These are phyloP conservation scores for Eptatretus burgeri DNA, from an alignment of 2,113 vertebrate genomes.

Conservation along the genomic window DNA sequence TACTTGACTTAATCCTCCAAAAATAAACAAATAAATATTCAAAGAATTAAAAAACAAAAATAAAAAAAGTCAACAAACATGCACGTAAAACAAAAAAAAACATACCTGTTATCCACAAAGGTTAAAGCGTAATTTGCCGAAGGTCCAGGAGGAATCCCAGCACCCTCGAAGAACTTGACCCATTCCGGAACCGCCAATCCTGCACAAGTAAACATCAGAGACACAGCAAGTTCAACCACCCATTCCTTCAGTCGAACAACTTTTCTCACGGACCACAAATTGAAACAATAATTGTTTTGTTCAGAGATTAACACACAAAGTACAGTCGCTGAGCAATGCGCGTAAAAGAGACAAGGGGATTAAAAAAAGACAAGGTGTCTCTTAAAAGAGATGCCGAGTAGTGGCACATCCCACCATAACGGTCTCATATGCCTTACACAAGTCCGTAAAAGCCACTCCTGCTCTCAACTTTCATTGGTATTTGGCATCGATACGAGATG, in stretches of 20 bases:
- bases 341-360: too few relatives aligned
- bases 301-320: neutral
- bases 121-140: constrained; percentile 56
- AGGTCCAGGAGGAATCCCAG: constrained; percentile 54
- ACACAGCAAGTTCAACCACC: neutral
- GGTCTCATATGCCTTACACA: too few relatives aligned
- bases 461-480: too few relatives aligned
- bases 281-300: neutral
- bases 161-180: constrained; percentile 82
- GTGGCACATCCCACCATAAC: too few relatives aligned
- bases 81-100: too few relatives aligned
- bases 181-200: constrained; percentile 50
- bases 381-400: too few relatives aligned
- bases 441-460: too few relatives aligned
- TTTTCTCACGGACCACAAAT: neutral
- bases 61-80: too few relatives aligned
- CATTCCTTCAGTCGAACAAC: neutral
- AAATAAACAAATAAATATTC: too few relatives aligned
- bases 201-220: neutral
- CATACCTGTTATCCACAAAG: constrained; percentile 70
- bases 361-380: neutral
- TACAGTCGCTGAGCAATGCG: neutral
- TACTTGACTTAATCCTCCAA: too few relatives aligned
- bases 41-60: too few relatives aligned
- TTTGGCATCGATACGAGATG: too few relatives aligned